Base-by-base conservation (phyloP, 2,888 invertebrate genomes). In the Plagodis pulveraria region DNA sequence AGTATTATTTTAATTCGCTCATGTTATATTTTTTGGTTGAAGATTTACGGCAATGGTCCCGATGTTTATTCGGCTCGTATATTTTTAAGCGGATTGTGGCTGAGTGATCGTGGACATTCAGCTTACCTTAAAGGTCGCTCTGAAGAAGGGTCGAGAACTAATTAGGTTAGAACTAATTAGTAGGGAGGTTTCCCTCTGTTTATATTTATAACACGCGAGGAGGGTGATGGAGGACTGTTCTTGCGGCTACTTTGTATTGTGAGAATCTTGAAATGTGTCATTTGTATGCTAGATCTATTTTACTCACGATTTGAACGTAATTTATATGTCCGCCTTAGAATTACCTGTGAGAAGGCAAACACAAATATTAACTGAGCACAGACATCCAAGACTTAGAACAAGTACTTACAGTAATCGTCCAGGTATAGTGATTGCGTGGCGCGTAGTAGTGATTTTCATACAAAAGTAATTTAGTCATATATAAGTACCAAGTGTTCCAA, bases 81-180 rank as follows among this genome's bases (percentile, higher is more conserved):
- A 4, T 33, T 57, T 56, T 58, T 44, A 58, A 52, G 48, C 38
- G 6, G 51, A 42, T 52, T 52, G 48, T 34, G 44, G 43, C 42
- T 44, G 41, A 41, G 49, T 38, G 12, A 32, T 48, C 41, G 35
- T 34, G 48, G 12, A 43, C 50, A 50, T 50, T 53, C 42, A 50
- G 50, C 50, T 46, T 22, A 59, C 62, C 63, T 69, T 66, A 75
- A 79, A 78, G 78, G 78, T 72, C 75, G 74, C 54, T 22, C 50
- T 61, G 73, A 76, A 50, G 77, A 74, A 77, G 75, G 78, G 72
- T 69, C 60, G 62, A 7, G 72, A 22, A n/a, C 76, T 86, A 88
- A 88, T 87, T 87, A 86, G 88, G 86, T 87, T 87, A 88, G 86
- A 86, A 88, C 73, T 86, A 88, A 88, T 87, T 85, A 84, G 78